Evolutionary conservation across 2,888 invertebrate species (phyloP).

Genomic region (Notocelia uddmanniana): DNA sequence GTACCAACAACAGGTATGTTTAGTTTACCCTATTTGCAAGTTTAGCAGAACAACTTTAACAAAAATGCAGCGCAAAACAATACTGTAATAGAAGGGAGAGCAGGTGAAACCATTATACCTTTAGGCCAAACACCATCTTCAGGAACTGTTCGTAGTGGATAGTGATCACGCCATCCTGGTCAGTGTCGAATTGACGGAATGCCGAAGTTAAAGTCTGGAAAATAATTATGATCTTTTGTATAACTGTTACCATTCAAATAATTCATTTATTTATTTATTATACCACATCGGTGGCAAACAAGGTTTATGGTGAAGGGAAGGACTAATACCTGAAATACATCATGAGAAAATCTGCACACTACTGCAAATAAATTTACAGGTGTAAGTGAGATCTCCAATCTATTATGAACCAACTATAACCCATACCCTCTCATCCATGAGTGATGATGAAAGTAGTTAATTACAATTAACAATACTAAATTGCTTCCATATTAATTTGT

Average conservation of each 20-base stretch:
- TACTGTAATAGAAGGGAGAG: neutral
- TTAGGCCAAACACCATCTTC: conserved; percentile 94
- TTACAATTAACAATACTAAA: no score
- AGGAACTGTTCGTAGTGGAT: conserved; percentile 98
- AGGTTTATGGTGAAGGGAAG: no score
- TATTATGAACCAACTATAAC: no score
- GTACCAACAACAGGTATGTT: neutral
- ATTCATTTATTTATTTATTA: no score
- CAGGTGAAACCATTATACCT: conserved; percentile 79
- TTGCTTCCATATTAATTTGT: no score
- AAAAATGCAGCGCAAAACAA: conserved; percentile 1
- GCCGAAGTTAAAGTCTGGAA: conserved; percentile 95
- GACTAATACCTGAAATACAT: no score
- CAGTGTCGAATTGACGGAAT: conserved; percentile 95
- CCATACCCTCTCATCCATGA: no score
- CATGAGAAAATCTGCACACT: no score
- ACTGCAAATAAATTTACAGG: no score
- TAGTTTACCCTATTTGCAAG: conserved; percentile 2
- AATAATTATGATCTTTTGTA: conserved; percentile 34
- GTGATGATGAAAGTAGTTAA: no score
- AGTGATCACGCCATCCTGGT: conserved; percentile 97
- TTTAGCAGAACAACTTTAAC: neutral
- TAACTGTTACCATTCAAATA: neutral
- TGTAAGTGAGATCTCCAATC: no score
- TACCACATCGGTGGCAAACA: no score